Evolutionary conservation across 2,888 invertebrate genomes (phyloP).

Genomic region (Hypomecis atomaria): DNA sequence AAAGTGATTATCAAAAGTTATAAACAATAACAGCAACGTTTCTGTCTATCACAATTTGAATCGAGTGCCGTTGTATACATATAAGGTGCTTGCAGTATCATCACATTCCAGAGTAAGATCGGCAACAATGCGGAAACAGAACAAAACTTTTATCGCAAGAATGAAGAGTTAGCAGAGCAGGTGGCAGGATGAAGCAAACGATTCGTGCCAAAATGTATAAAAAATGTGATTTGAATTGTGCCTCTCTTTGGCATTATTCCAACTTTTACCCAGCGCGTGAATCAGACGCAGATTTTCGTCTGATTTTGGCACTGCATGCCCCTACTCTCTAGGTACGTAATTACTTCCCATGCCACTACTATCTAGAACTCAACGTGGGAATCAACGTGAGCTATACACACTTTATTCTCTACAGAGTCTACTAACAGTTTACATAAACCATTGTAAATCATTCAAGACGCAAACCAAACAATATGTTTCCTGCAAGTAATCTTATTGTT

Average conservation of each 20-base stretch:
- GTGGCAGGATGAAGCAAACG: slow-evolving; percentile 67
- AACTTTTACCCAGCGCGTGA: slow-evolving; percentile 63
- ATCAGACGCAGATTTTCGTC: slow-evolving; percentile 70
- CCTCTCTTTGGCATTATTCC: slow-evolving; percentile 72
- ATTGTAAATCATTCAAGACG: not conserved
- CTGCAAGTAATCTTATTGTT: slow-evolving; percentile 20
- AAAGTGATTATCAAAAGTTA: not conserved
- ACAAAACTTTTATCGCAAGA: slow-evolving; percentile 31
- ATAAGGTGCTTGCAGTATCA: too few species aligned
- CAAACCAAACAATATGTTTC: slow-evolving; percentile 13
- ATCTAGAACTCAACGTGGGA: slow-evolving; percentile 1
- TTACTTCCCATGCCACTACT: slow-evolving; percentile 19
- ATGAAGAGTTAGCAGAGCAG: slow-evolving; percentile 61
- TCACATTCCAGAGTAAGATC: not conserved
- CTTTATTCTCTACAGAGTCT: not conserved
- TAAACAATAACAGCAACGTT: too few species aligned
- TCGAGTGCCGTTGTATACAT: not conserved
- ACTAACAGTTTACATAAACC: slow-evolving; percentile 5
- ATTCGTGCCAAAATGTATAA: slow-evolving; percentile 76
- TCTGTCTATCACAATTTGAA: not conserved
- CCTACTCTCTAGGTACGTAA: slow-evolving; percentile 34
- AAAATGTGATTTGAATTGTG: slow-evolving; percentile 64
- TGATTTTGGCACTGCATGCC: slow-evolving; percentile 71
- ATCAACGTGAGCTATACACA: not conserved
- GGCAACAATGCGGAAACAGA: slow-evolving; percentile 12